Evolutionary conservation across 2,797 vertebrate species (phyloP).

Genomic region (Botia kubotai): DNA sequence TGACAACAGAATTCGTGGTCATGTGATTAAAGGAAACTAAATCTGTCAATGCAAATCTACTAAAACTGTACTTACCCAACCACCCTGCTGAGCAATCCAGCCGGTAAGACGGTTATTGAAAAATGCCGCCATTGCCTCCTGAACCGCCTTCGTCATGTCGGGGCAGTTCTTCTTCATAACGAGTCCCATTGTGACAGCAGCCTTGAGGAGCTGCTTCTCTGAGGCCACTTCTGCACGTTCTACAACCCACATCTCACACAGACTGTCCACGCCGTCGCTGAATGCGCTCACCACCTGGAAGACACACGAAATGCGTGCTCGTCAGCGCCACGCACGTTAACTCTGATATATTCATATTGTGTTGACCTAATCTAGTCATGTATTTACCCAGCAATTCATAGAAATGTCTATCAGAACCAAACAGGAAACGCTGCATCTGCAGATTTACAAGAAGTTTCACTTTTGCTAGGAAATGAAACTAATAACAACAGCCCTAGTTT

Average conservation of each 20-base stretch:
- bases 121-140: constrained; percentile 53
- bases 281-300: constrained; percentile 65
- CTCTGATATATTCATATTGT: neutral
- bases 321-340: neutral
- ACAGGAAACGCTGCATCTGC: constrained; percentile 1
- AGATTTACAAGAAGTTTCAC: neutral
- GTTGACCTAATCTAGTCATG: neutral
- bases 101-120: constrained; percentile 60
- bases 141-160: constrained; percentile 51
- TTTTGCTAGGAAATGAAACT: neutral
- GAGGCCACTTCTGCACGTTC: constrained; percentile 61
- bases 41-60: neutral
- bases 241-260: constrained; percentile 54
- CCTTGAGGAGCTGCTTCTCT: constrained; percentile 74
- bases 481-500: neutral
- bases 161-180: constrained; percentile 68
- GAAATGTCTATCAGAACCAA: neutral
- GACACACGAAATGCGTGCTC: neutral
- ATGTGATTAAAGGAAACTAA: neutral
- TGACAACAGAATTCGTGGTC: neutral
- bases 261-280: constrained; percentile 51
- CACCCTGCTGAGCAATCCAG: constrained; percentile 74
- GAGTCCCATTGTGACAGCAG: constrained; percentile 64
- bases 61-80: constrained; percentile 76
- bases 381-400: neutral